Conservation (phyloP, 2,113 vertebrate genomes). For the Capricornis sumatraensis region DNA sequence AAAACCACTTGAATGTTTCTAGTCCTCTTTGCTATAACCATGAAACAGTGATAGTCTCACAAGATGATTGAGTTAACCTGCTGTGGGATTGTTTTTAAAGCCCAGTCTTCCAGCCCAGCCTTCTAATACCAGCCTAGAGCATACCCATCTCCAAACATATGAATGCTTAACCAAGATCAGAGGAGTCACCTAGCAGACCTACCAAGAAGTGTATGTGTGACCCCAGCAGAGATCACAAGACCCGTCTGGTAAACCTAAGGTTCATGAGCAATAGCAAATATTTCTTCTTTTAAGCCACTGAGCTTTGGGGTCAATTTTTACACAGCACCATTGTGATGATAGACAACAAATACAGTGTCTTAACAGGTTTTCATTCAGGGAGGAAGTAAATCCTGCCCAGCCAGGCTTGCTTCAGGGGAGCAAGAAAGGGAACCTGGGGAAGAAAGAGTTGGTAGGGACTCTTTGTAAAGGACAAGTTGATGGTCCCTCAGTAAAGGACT, state of each 20-base stretch:
- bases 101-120: neutral
- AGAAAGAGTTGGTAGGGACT: neutral
- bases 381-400: neutral
- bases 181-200: neutral
- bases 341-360: neutral
- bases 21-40: neutral
- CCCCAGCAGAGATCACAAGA: neutral
- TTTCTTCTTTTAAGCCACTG: neutral
- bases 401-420: neutral
- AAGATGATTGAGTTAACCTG: neutral
- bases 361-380: neutral
- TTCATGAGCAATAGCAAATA: neutral
- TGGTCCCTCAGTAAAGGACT: neutral
- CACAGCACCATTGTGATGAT: neutral
- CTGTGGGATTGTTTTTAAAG: neutral
- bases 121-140: neutral
- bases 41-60: neutral
- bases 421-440: neutral
- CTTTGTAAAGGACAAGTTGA: neutral
- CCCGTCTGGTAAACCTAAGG: neutral
- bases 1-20: neutral
- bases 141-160: neutral
- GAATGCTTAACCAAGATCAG: neutral
- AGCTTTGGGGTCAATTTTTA: neutral
- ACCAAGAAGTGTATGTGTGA: neutral